Evolutionary conservation across 1,140 invertebrate genomes (phyloP).

Genomic region (Brachionus koreanus): DNA sequence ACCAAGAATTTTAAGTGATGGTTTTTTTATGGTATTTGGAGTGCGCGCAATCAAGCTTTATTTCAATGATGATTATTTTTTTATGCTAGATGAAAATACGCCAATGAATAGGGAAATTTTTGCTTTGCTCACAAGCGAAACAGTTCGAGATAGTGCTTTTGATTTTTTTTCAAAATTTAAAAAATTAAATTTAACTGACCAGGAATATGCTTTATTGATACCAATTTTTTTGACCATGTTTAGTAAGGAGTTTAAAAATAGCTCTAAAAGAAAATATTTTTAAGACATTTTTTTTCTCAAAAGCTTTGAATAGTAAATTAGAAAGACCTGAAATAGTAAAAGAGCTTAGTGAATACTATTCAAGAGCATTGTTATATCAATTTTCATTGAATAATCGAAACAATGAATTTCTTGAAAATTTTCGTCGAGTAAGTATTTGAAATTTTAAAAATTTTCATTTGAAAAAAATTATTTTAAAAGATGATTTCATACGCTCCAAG

Average conservation of each 20-base stretch:
- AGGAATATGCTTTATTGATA: not conserved
- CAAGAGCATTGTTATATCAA: not conserved
- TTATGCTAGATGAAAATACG: not conserved
- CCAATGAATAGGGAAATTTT: not conserved
- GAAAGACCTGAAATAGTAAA: not conserved
- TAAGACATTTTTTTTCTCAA: not conserved
- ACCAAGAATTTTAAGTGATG: not conserved
- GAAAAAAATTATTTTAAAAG: not conserved
- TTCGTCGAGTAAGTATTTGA: not conserved
- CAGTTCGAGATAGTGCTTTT: not conserved
- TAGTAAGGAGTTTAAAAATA: not conserved
- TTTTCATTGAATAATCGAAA: not conserved
- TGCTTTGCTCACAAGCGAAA: not conserved
- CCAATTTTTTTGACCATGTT: not conserved
- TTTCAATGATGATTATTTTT: constrained; percentile 9
- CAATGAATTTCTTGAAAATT: constrained; percentile 14
- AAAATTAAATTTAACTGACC: not conserved
- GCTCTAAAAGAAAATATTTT: not conserved
- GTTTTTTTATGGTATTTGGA: not conserved
- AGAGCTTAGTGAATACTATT: constrained; percentile 12
- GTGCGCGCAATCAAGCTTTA: not conserved
- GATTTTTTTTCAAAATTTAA: constrained; percentile 27
- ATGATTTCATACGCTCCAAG: not conserved
- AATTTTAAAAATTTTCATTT: not conserved
- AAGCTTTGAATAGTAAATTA: not conserved